A percentile compares a stretch with the other conserved stretches of the same genome.
Evolutionary conservation across 1,140 invertebrate species (phyloP).

Genomic region (Littorina saxatilis): DNA sequence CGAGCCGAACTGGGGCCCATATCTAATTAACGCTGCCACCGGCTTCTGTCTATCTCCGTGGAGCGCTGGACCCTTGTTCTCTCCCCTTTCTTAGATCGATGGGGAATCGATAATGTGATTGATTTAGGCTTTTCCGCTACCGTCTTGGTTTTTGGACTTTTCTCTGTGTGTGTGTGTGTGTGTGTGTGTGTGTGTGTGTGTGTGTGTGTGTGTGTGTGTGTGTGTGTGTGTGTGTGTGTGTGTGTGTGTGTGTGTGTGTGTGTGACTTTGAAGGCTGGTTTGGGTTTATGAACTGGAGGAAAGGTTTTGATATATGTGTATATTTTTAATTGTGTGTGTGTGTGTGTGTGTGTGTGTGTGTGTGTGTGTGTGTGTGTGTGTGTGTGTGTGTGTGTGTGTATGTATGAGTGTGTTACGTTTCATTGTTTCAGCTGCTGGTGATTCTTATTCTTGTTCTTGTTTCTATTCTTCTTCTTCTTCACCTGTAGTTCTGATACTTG

Average conservation of each 20-base stretch:
- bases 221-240: not conserved
- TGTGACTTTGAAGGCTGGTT: not conserved
- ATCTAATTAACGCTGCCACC: slow-evolving; percentile 20
- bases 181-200: not conserved
- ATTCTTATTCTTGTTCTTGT: too few relatives aligned
- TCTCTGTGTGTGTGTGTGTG: not conserved
- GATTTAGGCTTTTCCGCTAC: not conserved
- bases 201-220: not conserved
- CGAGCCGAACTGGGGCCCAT: slow-evolving; percentile 1
- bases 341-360: not conserved
- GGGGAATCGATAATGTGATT: slow-evolving; percentile 1
- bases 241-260: not conserved
- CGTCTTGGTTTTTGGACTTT: not conserved
- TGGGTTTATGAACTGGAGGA: too few relatives aligned
- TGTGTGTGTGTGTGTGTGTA: slow-evolving; percentile 4
- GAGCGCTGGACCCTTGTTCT: not conserved
- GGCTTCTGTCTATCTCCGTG: not conserved
- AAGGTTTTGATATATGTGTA: not conserved
- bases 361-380: slow-evolving; percentile 14
- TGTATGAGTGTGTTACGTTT: not conserved
- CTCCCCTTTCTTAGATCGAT: not conserved
- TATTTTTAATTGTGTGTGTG: slow-evolving; percentile 10
- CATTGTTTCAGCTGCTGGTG: too few relatives aligned
- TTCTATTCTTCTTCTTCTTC: too few relatives aligned
- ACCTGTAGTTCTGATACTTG: too few relatives aligned